These are phyloP conservation scores for Anticlea derivata DNA, from an alignment of 2,888 invertebrate species.

Conservation along the genomic window DNA sequence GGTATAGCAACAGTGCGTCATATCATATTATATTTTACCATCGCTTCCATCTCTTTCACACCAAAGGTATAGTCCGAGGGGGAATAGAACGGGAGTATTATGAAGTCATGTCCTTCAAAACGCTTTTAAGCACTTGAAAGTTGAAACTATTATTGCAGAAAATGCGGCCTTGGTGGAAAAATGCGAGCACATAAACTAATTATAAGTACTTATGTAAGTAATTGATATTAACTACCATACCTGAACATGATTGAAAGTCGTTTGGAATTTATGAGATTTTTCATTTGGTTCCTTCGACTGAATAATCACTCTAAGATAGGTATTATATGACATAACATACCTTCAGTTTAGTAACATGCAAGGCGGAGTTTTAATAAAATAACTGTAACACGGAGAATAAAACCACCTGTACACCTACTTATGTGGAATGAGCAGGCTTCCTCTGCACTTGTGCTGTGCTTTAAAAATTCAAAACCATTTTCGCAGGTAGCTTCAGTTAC, in stretches of 20 bases:
- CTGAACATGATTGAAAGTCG: too few relatives aligned
- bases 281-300: too few relatives aligned
- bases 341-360: too few relatives aligned
- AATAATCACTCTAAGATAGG: too few relatives aligned
- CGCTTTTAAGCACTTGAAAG: neutral
- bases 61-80: neutral
- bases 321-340: too few relatives aligned
- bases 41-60: conserved; percentile 18
- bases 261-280: too few relatives aligned
- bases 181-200: neutral
- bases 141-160: neutral
- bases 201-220: too few relatives aligned
- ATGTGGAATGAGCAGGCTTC: neutral
- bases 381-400: too few relatives aligned
- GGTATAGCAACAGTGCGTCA: conserved; percentile 31
- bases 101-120: conserved; percentile 19
- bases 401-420: neutral
- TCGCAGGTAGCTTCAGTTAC: conserved; percentile 9
- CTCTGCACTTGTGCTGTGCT: conserved; percentile 1
- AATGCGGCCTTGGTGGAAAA: neutral
- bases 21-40: too few relatives aligned
- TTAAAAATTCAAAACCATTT: conserved; percentile 1
- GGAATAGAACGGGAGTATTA: neutral
- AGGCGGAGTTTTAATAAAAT: too few relatives aligned
- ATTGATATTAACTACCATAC: too few relatives aligned